A percentile compares a stretch with the other conserved stretches of the same genome.
These are phyloP conservation scores for Pterocles orientalis DNA, from an alignment of 2,113 vertebrate genomes.

Conservation along the genomic window DNA sequence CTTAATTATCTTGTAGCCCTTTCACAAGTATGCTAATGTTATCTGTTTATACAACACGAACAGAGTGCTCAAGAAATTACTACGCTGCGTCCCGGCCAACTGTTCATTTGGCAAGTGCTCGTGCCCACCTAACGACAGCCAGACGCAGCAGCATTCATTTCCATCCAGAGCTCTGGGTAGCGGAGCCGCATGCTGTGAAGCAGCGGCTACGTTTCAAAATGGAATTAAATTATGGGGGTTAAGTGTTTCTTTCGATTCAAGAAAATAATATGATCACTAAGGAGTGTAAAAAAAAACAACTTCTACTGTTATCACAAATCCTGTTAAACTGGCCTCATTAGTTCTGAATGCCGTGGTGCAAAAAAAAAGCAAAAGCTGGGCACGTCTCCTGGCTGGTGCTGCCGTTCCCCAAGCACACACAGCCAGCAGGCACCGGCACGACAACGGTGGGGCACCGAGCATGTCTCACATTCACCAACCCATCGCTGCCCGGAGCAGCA, in stretches of 20 bases:
- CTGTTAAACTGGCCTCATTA: background rate
- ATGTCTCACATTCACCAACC: accelerated
- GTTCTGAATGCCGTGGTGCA: background rate
- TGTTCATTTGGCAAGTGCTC: constrained; percentile 16
- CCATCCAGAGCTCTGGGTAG: background rate
- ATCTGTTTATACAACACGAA: constrained; percentile 47
- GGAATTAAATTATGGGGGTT: background rate
- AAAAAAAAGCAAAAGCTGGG: background rate
- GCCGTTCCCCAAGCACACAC: background rate
- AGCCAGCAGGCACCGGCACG: background rate
- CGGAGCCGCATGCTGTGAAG: background rate
- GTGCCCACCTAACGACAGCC: constrained; percentile 18
- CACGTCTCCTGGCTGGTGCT: background rate
- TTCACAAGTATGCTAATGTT: constrained; percentile 33
- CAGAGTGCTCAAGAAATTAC: constrained; percentile 36
- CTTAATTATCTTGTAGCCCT: constrained; percentile 42
- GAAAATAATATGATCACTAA: background rate
- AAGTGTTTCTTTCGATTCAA: background rate
- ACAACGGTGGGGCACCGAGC: accelerated
- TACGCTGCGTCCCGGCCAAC: constrained; percentile 11
- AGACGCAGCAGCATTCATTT: constrained; percentile 13
- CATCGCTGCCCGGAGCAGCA: background rate
- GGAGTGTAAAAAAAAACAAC: background rate
- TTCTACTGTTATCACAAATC: background rate
- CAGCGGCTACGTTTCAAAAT: background rate